Conservation (phyloP, 1,140 invertebrate species). For the Chelonus insularis region DNA sequence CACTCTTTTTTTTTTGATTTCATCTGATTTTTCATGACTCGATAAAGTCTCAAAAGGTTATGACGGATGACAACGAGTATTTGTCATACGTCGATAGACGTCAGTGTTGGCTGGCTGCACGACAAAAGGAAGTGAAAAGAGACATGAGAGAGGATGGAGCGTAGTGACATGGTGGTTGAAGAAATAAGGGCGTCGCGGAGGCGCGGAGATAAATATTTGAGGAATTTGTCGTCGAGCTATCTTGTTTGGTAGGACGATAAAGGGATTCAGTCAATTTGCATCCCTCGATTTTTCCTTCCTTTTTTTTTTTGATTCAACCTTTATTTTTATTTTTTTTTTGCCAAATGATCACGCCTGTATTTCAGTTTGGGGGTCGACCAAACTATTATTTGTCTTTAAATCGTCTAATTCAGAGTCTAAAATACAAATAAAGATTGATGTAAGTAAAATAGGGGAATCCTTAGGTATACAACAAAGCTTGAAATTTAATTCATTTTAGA, state of each 20-base stretch:
- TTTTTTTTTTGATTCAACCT: neutral
- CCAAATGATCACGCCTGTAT: neutral
- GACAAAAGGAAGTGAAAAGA: neutral
- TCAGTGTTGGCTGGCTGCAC: conserved; percentile 34
- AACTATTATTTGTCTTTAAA: conserved; percentile 3
- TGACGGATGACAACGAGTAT: conserved; percentile 35
- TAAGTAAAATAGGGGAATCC: too few relatives aligned
- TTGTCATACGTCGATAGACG: conserved; percentile 58
- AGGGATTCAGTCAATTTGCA: conserved; percentile 49
- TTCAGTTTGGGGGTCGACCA: too few relatives aligned
- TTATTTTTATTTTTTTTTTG: neutral
- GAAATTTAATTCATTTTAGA: neutral
- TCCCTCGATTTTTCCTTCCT: conserved; percentile 9
- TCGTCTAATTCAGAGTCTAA: neutral
- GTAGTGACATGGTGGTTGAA: conserved; percentile 18
- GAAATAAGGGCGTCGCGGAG: conserved; percentile 32
- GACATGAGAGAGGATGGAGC: conserved; percentile 26
- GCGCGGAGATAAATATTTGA: conserved; percentile 57
- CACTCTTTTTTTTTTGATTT: too few relatives aligned
- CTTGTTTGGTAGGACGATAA: conserved; percentile 48
- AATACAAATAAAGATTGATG: too few relatives aligned
- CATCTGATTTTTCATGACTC: too few relatives aligned
- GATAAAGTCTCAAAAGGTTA: too few relatives aligned
- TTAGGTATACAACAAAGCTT: neutral
- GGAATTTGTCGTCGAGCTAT: conserved; percentile 52